Conservation (phyloP, 2,888 invertebrate genomes). For the Chrysopilus asiliformis region DNA sequence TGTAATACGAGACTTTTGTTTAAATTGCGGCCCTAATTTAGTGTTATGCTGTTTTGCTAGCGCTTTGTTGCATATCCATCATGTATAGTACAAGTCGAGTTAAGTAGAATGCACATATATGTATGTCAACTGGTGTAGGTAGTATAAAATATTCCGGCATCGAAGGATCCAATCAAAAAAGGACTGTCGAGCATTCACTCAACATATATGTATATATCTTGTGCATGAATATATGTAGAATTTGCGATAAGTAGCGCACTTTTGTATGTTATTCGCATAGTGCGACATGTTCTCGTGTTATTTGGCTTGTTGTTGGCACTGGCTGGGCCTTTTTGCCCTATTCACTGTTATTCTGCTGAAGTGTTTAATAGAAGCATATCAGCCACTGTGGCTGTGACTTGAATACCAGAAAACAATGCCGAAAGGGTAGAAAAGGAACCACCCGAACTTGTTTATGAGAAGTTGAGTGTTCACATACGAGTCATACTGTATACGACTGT, state of each 20-base stretch:
- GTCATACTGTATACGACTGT: too few species aligned
- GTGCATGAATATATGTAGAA: too few species aligned
- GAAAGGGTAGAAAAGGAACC: background rate
- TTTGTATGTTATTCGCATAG: too few species aligned
- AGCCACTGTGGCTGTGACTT: background rate
- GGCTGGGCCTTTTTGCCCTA: too few species aligned
- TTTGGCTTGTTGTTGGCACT: too few species aligned
- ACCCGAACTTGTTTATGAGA: background rate
- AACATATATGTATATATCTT: too few species aligned
- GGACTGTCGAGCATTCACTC: too few species aligned
- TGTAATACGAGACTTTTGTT: slow-evolving; percentile 12
- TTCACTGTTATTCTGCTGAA: too few species aligned
- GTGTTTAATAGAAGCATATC: slow-evolving; percentile 11
- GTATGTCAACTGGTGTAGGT: background rate
- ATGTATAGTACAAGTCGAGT: background rate
- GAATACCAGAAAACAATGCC: background rate
- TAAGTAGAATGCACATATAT: background rate
- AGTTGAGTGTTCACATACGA: too few species aligned
- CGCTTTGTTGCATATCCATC: background rate
- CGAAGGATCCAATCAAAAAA: background rate
- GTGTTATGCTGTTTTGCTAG: background rate
- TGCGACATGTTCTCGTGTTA: too few species aligned
- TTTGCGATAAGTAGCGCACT: too few species aligned
- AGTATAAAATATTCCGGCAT: background rate
- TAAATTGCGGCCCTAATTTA: slow-evolving; percentile 13